Evolutionary conservation across 2,113 vertebrate genomes (phyloP), one percentile per base, ranked within the genome.

Genomic region (Microtus richardsoni): DNA sequence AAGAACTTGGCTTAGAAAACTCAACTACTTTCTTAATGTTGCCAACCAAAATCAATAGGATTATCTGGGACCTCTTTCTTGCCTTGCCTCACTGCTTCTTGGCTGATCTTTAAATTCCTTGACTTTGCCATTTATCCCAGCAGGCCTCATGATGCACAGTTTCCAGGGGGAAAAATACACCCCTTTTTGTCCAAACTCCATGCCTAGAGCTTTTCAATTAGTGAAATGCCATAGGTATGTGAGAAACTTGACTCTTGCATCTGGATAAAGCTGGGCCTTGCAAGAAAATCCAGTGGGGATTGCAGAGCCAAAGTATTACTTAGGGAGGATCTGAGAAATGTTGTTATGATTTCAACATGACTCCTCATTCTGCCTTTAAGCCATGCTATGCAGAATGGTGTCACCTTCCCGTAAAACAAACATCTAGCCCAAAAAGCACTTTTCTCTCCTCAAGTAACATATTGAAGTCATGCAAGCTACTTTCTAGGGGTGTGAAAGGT

Each of bases 11-110:
- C 49, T 91, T 95, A 73, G 77, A 91, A 91, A 89, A 88, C 64
- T 62, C 83, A 95, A 83, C 75, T 85, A 71, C 96, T 88, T 92
- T 30, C 52, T 90, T 28, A 92, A 68, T 47, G 28, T n/a, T 36
- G 10, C 7, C 85, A 95, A 54, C 36, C 30, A 58, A 88, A 96
- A 84, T 84, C n/a, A 85, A 49, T 28, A 68, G 70, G 30, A 92
- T 79, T 30, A 9, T 39, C 52, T 54, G 24, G 5, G 28, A 83
- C 13, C 9, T 75, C 33, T 80, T 87, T 86, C 14, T 93, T 71
- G 52, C 44, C 16, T 49, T 52, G 52, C 70, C 49, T 95, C 89
- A 39, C 13, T 75, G 22, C 36, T 96, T 82, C 49, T 80, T 90
- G 66, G 30, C 39, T 74, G 21, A 74, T 66, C 70, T 87, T 95